phyloP scores from a whole-genome alignment of 1,140 invertebrate species.

The Diachasmimorpha longicaudata region DNA sequence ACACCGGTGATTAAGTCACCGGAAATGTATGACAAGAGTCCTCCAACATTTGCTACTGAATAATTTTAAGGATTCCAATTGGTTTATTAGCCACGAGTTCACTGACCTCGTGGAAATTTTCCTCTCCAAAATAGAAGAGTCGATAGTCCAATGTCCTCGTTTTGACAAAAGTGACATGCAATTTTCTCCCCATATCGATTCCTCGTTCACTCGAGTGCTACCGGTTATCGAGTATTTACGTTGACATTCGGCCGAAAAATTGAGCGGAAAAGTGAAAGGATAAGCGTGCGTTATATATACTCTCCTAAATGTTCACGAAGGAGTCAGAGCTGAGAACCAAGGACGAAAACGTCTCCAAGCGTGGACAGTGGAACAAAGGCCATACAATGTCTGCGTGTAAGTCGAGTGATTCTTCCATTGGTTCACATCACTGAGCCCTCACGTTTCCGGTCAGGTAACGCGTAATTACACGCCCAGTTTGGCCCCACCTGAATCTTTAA shows the following conservation, averaged over 20 bases:
- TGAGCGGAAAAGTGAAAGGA: neutral
- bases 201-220: neutral
- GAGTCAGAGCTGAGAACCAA: slow-evolving; percentile 6
- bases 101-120: neutral
- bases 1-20: neutral
- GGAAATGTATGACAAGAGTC: neutral
- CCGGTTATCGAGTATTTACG: neutral
- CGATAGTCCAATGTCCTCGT: neutral
- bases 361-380: slow-evolving; percentile 40
- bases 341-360: slow-evolving; percentile 3
- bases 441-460: slow-evolving; percentile 50
- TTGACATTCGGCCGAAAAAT: neutral
- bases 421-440: neutral
- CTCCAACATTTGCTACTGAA: neutral
- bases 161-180: neutral
- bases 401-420: neutral
- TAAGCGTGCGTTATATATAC: neutral
- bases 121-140: neutral
- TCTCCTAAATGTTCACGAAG: neutral
- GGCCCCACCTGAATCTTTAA: slow-evolving; percentile 14
- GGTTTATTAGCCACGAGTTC: neutral
- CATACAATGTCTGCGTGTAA: neutral
- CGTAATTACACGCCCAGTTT: slow-evolving; percentile 49
- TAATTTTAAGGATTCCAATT: neutral
- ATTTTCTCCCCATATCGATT: neutral